Conservation (phyloP, 2,113 vertebrate genomes). For the Pteruthius melanotis region DNA sequence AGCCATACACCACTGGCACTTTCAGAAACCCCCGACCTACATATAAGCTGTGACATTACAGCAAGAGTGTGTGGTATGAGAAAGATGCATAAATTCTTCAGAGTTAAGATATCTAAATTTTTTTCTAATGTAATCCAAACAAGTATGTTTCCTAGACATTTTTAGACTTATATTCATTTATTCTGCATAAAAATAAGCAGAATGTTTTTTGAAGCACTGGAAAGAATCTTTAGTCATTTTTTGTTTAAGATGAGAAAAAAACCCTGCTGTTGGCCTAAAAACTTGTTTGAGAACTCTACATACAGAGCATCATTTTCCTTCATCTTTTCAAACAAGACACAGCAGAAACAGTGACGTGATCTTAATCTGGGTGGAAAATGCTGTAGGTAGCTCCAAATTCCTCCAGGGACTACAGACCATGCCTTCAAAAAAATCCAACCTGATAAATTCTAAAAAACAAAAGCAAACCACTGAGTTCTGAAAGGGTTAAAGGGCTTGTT, state of each 20-base stretch:
- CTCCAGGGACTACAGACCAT: not conserved
- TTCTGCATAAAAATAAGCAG: not conserved
- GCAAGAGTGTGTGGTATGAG: not conserved
- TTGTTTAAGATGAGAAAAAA: slow-evolving; percentile 6
- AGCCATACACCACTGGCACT: not conserved
- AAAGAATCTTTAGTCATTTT: not conserved
- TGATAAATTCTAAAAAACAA: not conserved
- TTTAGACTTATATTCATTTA: not conserved
- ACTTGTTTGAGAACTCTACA: not conserved
- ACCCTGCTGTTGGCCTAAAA: not conserved
- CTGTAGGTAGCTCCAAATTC: not conserved
- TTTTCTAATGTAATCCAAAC: not conserved
- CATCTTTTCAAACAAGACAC: not conserved
- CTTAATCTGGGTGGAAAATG: not conserved
- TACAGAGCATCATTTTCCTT: slow-evolving; percentile 4
- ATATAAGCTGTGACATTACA: not conserved
- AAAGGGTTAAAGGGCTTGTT: not conserved
- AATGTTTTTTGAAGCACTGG: not conserved
- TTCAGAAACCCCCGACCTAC: not conserved
- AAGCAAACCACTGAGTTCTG: not conserved
- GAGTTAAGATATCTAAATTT: not conserved
- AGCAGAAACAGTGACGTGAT: not conserved
- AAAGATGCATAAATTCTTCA: not conserved
- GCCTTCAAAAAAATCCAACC: not conserved
- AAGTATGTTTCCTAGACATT: not conserved